Conservation (phyloP, 1,140 invertebrate species). For the Chrysomallon squamiferum region DNA sequence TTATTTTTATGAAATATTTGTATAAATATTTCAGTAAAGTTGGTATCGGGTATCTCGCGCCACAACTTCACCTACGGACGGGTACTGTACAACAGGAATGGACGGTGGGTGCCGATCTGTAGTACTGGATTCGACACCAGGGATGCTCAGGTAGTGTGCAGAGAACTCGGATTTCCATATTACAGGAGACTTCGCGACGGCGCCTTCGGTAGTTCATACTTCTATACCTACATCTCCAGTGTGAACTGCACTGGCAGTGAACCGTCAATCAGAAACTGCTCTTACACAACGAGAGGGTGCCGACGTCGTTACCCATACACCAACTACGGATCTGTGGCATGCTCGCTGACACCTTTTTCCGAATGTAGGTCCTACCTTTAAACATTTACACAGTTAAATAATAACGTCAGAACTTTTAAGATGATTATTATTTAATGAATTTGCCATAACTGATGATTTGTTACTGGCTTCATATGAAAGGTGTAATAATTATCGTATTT, state of each 20-base stretch:
- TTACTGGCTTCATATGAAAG: too few relatives aligned
- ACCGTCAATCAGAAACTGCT: conserved; percentile 71
- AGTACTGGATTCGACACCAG: conserved; percentile 75
- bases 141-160: conserved; percentile 74
- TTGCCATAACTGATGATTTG: too few relatives aligned
- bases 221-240: conserved; percentile 65
- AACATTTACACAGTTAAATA: too few relatives aligned
- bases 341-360: conserved; percentile 3
- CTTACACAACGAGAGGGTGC: conserved; percentile 26
- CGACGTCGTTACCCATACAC: not conserved
- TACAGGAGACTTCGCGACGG: conserved; percentile 4
- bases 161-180: conserved; percentile 68
- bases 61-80: conserved; percentile 9
- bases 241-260: conserved; percentile 75
- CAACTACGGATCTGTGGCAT: conserved; percentile 8
- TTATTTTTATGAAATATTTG: too few relatives aligned
- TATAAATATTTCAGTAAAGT: conserved; percentile 11
- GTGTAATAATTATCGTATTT: too few relatives aligned
- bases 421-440: too few relatives aligned
- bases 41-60: not conserved
- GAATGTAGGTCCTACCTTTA: not conserved
- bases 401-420: too few relatives aligned
- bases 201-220: conserved; percentile 61
- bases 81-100: conserved; percentile 6
- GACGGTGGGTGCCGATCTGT: conserved; percentile 74